These are phyloP conservation scores for Phrynocephalus forsythii DNA, from an alignment of 2,797 vertebrate species.

Conservation along the genomic window DNA sequence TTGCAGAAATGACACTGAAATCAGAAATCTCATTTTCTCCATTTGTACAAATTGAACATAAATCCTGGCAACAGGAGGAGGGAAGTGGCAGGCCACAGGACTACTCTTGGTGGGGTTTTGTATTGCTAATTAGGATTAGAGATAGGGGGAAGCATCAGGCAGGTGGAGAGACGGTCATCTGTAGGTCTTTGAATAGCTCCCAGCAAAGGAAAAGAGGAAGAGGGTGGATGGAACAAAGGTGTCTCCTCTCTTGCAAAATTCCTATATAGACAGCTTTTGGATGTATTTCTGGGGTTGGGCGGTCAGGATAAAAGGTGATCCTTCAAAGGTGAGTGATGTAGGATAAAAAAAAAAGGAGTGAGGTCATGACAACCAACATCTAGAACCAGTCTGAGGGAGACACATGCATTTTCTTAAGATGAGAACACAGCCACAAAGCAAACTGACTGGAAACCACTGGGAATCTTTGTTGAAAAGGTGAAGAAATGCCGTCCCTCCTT, in stretches of 20 bases:
- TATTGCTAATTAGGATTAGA: slow-evolving; percentile 88
- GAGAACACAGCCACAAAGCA: too few relatives aligned
- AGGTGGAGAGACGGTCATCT: neutral
- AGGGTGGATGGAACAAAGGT: neutral
- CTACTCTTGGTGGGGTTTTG: slow-evolving; percentile 83
- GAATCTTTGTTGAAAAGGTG: too few relatives aligned
- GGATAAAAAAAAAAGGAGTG: neutral
- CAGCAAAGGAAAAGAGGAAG: too few relatives aligned
- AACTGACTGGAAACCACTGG: too few relatives aligned
- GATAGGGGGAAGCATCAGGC: slow-evolving; percentile 48
- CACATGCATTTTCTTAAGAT: too few relatives aligned
- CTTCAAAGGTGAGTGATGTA: neutral
- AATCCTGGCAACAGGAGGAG: slow-evolving; percentile 90
- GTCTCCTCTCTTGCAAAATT: neutral
- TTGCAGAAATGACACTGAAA: slow-evolving; percentile 96
- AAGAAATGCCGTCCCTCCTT: too few relatives aligned
- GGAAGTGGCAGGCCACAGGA: slow-evolving; percentile 76
- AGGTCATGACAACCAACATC: too few relatives aligned
- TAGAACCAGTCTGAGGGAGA: too few relatives aligned
- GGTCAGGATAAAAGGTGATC: neutral
- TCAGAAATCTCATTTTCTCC: slow-evolving; percentile 91
- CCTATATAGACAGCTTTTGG: neutral
- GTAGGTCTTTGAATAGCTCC: too few relatives aligned
- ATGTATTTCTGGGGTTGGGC: neutral
- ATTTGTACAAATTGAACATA: slow-evolving; percentile 92